Conservation (phyloP, 2,797 vertebrate genomes). For the Myotis planiceps region DNA sequence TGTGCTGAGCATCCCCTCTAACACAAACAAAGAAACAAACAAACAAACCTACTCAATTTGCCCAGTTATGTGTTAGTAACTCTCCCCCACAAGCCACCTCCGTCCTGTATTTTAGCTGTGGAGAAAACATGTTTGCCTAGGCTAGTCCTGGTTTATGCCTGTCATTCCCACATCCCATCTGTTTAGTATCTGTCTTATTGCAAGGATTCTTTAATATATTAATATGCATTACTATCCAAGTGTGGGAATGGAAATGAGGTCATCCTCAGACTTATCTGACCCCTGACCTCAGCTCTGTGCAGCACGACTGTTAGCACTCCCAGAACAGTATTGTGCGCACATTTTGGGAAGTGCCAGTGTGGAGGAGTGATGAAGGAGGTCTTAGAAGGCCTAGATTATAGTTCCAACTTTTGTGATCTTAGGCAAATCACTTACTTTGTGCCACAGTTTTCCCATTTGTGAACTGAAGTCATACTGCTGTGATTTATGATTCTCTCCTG, state of each 20-base stretch:
- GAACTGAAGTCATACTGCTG: constrained; percentile 52
- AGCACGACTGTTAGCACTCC: constrained; percentile 5
- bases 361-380: neutral
- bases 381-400: neutral
- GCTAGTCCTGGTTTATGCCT: neutral
- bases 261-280: neutral
- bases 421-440: constrained; percentile 47
- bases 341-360: constrained; percentile 34
- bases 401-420: constrained; percentile 60
- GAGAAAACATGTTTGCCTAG: neutral
- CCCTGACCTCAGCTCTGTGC: neutral
- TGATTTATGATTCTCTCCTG: constrained; percentile 68
- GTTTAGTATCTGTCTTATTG: neutral
- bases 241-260: neutral
- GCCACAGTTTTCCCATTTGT: constrained; percentile 42
- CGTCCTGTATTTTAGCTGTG: neutral
- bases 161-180: neutral
- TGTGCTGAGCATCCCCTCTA: neutral
- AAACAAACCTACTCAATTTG: neutral
- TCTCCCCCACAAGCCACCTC: neutral
- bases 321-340: neutral
- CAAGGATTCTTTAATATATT: neutral
- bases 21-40: neutral
- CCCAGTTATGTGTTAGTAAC: neutral
- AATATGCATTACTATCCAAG: neutral